A percentile compares a stretch with the other conserved stretches of the same genome.
Evolutionary conservation across 2,888 invertebrate species (phyloP).

Genomic region (Coenonympha arcania): DNA sequence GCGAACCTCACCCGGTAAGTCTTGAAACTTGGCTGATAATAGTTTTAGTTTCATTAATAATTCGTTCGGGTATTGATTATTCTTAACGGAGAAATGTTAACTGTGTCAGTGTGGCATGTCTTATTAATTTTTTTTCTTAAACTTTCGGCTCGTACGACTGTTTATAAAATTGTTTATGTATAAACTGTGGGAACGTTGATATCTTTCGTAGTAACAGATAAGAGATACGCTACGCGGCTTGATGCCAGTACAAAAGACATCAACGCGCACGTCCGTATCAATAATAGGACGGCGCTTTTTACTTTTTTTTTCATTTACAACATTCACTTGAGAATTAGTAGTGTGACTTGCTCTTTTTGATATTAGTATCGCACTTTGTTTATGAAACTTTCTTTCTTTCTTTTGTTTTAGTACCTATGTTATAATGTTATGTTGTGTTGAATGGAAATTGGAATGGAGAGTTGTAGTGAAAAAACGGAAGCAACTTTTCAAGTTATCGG

Average conservation of each 20-base stretch:
- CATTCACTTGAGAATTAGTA: slow-evolving; percentile 33
- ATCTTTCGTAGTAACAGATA: slow-evolving; percentile 38
- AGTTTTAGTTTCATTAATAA: not conserved
- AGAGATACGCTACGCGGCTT: slow-evolving; percentile 32
- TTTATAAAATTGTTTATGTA: slow-evolving; percentile 25
- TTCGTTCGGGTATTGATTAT: slow-evolving; percentile 12
- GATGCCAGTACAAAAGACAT: slow-evolving; percentile 56
- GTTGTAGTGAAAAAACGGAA: not conserved
- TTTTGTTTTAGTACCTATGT: slow-evolving; percentile 13
- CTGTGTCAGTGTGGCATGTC: slow-evolving; percentile 26
- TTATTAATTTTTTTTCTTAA: slow-evolving; percentile 25
- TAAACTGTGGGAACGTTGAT: slow-evolving; percentile 24
- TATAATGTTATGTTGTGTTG: not conserved
- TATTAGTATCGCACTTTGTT: slow-evolving; percentile 24
- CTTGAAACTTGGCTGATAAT: not conserved
- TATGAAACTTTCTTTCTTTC: slow-evolving; percentile 16
- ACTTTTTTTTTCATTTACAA: slow-evolving; percentile 35
- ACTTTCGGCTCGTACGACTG: slow-evolving; percentile 25
- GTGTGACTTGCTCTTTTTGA: slow-evolving; percentile 37
- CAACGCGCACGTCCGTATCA: slow-evolving; percentile 51
- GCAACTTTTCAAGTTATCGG: no score
- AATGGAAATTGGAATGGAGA: not conserved
- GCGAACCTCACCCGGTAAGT: slow-evolving; percentile 36
- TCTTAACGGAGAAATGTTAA: slow-evolving; percentile 21
- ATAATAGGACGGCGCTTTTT: slow-evolving; percentile 32